Conservation (phyloP, 2,797 vertebrate genomes). For the Acanthurus lineatus region DNA sequence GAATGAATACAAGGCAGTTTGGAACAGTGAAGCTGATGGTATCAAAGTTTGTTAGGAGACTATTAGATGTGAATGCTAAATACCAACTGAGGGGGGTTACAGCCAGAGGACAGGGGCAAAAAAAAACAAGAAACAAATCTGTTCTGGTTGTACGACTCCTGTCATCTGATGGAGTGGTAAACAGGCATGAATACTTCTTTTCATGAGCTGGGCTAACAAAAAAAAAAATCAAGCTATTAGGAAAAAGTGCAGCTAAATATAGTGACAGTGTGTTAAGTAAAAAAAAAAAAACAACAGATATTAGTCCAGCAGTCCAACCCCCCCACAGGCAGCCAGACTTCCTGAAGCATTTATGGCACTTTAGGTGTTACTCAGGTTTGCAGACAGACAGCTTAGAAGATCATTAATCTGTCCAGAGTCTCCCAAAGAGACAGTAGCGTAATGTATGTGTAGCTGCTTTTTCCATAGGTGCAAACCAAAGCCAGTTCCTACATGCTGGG, state of each 20-base stretch:
- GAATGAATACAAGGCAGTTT: slow-evolving; percentile 44
- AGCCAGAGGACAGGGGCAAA: slow-evolving; percentile 22
- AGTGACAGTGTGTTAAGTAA: not conserved
- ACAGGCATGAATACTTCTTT: slow-evolving; percentile 32
- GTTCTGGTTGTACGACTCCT: slow-evolving; percentile 15
- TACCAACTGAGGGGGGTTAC: slow-evolving; percentile 19
- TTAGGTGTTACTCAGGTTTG: slow-evolving; percentile 66
- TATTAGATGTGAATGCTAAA: slow-evolving; percentile 59
- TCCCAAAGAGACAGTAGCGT: slow-evolving; percentile 19
- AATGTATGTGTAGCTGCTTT: slow-evolving; percentile 20
- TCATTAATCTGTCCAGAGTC: slow-evolving; percentile 71
- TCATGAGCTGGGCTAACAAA: slow-evolving; percentile 15
- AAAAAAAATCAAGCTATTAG: not conserved
- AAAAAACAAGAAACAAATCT: slow-evolving; percentile 17
- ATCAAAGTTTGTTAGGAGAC: slow-evolving; percentile 54
- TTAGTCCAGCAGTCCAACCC: slow-evolving; percentile 1
- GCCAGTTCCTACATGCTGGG: slow-evolving; percentile 3
- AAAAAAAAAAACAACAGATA: not conserved
- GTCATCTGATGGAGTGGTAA: slow-evolving; percentile 42
- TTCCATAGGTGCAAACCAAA: slow-evolving; percentile 29
- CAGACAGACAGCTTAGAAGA: slow-evolving; percentile 63
- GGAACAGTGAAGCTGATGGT: slow-evolving; percentile 37
- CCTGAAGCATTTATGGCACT: slow-evolving; percentile 75
- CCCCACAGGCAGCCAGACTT: slow-evolving; percentile 61
- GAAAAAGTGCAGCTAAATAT: slow-evolving; percentile 4